Conservation (phyloP, 2,888 invertebrate genomes). For the Rhaphigaster nebulosa region DNA sequence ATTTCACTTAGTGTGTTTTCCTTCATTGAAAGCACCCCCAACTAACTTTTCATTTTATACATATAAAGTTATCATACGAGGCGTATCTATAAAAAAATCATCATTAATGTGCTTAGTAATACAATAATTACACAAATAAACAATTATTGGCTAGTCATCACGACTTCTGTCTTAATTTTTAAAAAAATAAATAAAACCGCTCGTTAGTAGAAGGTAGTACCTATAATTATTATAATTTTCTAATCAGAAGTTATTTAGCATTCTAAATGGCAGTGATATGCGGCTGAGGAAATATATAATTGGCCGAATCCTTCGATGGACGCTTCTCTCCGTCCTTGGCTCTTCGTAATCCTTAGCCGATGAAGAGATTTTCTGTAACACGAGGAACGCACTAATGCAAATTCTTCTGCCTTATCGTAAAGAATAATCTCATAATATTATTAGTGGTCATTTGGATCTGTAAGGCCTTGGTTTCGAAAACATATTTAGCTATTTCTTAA, state of each 20-base stretch:
- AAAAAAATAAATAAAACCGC: background rate
- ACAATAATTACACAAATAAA: background rate
- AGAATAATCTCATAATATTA: background rate
- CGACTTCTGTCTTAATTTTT: background rate
- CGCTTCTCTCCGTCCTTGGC: background rate
- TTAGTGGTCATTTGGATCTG: background rate
- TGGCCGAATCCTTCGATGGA: background rate
- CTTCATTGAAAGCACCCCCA: too few relatives aligned
- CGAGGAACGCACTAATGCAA: background rate
- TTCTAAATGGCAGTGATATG: constrained; percentile 8
- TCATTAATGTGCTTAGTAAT: background rate
- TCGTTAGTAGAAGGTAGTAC: background rate
- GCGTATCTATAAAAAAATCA: background rate
- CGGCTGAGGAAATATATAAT: background rate
- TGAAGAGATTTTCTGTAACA: background rate
- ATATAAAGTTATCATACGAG: background rate
- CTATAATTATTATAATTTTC: constrained; percentile 47
- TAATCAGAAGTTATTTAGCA: constrained; percentile 16
- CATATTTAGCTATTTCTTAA: background rate
- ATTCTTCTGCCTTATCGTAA: background rate
- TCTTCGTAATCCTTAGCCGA: background rate
- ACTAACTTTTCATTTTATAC: too few relatives aligned
- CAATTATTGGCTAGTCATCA: background rate
- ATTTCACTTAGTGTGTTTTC: too few relatives aligned
- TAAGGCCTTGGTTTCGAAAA: constrained; percentile 6